A percentile compares a stretch with the other conserved stretches of the same genome.
Conservation (phyloP, 2,113 vertebrate genomes). For the Rhegmatorhina hoffmannsi region DNA sequence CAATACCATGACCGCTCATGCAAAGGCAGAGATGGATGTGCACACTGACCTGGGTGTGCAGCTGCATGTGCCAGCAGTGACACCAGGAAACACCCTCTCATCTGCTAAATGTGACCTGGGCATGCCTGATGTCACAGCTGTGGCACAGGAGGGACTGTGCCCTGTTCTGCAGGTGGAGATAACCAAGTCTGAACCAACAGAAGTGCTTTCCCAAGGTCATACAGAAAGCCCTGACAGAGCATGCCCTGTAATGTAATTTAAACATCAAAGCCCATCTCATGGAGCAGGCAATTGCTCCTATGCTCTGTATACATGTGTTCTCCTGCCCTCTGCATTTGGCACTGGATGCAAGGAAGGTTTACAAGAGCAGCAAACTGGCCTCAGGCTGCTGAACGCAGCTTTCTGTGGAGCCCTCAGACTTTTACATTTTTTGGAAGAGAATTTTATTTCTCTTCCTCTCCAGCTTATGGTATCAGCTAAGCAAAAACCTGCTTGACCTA, state of each 20-base stretch:
- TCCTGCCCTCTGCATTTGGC: accelerated
- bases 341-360: background rate
- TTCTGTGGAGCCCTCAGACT: background rate
- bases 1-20: accelerated
- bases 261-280: background rate
- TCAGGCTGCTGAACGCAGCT: background rate
- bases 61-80: background rate
- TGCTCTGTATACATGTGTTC: background rate
- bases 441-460: conserved; percentile 33
- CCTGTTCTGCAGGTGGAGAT: background rate
- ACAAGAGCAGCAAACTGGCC: background rate
- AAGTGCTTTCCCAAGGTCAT: background rate
- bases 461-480: conserved; percentile 46
- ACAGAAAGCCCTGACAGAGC: background rate
- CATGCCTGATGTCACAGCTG: accelerated
- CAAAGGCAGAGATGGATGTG: background rate
- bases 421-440: conserved; percentile 2
- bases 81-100: background rate
- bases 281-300: background rate
- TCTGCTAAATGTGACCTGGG: background rate
- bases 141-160: background rate
- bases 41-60: background rate
- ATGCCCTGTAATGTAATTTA: background rate
- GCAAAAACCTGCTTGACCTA: conserved; percentile 62
- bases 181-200: accelerated